A percentile compares a stretch with the other conserved stretches of the same genome.
These are phyloP conservation scores for Clanis bilineata DNA, from an alignment of 2,888 invertebrate genomes.

Conservation along the genomic window DNA sequence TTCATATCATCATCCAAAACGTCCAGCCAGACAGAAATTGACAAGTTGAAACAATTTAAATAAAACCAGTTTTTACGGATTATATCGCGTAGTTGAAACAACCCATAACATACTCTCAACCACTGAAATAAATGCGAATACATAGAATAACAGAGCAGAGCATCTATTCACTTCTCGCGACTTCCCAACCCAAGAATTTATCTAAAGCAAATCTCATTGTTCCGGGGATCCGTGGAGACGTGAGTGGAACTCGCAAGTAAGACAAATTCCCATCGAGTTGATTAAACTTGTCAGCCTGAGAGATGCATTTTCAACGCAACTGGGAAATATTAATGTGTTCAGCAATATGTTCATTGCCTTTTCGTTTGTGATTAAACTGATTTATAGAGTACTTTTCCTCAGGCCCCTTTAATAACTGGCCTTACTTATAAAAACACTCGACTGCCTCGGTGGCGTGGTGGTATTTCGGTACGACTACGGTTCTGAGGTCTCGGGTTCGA, in stretches of 20 bases:
- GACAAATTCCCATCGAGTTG: slow-evolving; percentile 74
- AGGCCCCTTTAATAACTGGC: too few species aligned
- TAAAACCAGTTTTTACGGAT: too few species aligned
- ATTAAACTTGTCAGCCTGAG: slow-evolving; percentile 71
- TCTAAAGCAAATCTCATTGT: slow-evolving; percentile 73
- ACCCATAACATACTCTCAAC: not conserved
- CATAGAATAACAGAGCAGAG: slow-evolving; percentile 40
- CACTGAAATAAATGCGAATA: slow-evolving; percentile 16
- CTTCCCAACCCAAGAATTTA: slow-evolving; percentile 54
- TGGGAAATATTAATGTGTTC: slow-evolving; percentile 24
- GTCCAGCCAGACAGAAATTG: not conserved
- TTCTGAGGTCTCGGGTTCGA: too few species aligned
- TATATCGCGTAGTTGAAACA: too few species aligned
- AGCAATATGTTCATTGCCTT: not conserved
- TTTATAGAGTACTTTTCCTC: too few species aligned
- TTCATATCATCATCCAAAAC: too few species aligned
- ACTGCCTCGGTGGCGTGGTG: too few species aligned
- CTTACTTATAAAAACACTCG: too few species aligned
- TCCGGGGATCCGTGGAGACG: slow-evolving; percentile 61
- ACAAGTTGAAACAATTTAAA: not conserved
- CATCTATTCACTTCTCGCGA: slow-evolving; percentile 44
- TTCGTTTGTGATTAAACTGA: not conserved
- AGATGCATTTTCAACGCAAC: slow-evolving; percentile 61
- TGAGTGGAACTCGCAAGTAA: slow-evolving; percentile 69
- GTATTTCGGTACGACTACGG: too few species aligned